A percentile compares a stretch with the other conserved stretches of the same genome.
Evolutionary conservation across 1,140 invertebrate species (phyloP).

Genomic region (Ephestia elutella): DNA sequence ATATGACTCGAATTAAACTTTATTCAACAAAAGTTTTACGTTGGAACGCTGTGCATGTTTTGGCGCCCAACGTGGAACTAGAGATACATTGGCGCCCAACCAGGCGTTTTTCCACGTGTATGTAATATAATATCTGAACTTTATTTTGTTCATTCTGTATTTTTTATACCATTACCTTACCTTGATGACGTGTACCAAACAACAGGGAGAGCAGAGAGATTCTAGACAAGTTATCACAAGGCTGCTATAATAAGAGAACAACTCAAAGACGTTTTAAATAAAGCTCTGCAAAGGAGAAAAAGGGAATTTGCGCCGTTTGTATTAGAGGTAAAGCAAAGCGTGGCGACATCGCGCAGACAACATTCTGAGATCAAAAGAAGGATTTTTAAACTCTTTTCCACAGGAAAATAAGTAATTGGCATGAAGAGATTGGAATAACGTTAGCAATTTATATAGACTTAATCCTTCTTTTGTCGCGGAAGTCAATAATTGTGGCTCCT

Average conservation of each 20-base stretch:
- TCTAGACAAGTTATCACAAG: constrained; percentile 48
- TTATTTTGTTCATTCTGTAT: too few species aligned
- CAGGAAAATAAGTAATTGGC: constrained; percentile 3
- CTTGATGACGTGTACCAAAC: neutral
- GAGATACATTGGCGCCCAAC: neutral
- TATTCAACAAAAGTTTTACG: constrained; percentile 54
- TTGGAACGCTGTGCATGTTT: constrained; percentile 32
- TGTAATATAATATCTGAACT: too few species aligned
- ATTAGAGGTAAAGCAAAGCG: constrained; percentile 34
- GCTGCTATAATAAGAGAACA: constrained; percentile 45
- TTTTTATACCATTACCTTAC: neutral
- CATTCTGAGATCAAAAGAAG: constrained; percentile 1
- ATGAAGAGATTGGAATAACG: constrained; percentile 5
- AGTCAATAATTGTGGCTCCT: neutral
- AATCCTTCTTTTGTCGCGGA: neutral
- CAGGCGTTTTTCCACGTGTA: neutral
- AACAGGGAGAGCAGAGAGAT: constrained; percentile 18
- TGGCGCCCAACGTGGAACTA: constrained; percentile 39
- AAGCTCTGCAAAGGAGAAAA: constrained; percentile 37
- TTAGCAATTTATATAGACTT: constrained; percentile 2
- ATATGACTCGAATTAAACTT: constrained; percentile 63
- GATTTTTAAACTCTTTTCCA: neutral
- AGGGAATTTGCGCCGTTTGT: constrained; percentile 41
- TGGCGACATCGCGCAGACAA: constrained; percentile 6
- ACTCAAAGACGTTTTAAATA: constrained; percentile 42